Base-by-base conservation (phyloP, 2,113 vertebrate species). In the Athene noctua region DNA sequence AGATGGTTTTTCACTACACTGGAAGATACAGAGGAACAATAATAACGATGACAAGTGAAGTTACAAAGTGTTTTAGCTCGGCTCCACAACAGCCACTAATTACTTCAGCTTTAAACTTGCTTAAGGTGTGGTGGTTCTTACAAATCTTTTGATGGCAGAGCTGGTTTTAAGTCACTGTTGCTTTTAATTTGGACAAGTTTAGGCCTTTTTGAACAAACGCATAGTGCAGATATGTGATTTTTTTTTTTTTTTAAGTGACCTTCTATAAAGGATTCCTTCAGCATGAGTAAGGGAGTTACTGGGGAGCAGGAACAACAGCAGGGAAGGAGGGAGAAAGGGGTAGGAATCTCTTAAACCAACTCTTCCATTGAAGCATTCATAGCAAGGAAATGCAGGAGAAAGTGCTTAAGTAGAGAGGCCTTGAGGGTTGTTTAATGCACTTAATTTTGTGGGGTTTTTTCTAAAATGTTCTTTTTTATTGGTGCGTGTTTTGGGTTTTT, bases 41-140 rank as follows among this genome's bases (percentile, higher is more conserved):
- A 82, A 65, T 84, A 78, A 30, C 59, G 78, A 94, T 86, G 91
- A 95, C 94, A 90, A 90, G 52, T 63, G 77, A 81, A 85, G 80
- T 95, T 93, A 73, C 54, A 73, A 93, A 97, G 83, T 92, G 46
- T 61, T 82, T 92, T 92, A 93, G 52, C 61, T 92, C 78, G 67
- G 80, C 93, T 96, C 55, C 71, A 63, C 81, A 82, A 29, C 86
- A 95, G 63, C 25, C 72, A 46, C 90, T 97, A 96, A 97, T 96
- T 94, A 91, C 62, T 93, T 95, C 73, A 95, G 91, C 94, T 90
- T 86, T 94, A 74, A 97, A 88, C n/a, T 89, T 86, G 79, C 88
- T 67, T 85, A 87, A 95, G 93, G 83, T 97, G 77, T 89, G 52
- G 57, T 82, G 52, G 57, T 82, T 92, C 81, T 91, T 82, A 91